Percentiles rank a stretch among this genome's conserved stretches.
Conservation (phyloP, 2,888 invertebrate genomes). For the Tipula vernalis region DNA sequence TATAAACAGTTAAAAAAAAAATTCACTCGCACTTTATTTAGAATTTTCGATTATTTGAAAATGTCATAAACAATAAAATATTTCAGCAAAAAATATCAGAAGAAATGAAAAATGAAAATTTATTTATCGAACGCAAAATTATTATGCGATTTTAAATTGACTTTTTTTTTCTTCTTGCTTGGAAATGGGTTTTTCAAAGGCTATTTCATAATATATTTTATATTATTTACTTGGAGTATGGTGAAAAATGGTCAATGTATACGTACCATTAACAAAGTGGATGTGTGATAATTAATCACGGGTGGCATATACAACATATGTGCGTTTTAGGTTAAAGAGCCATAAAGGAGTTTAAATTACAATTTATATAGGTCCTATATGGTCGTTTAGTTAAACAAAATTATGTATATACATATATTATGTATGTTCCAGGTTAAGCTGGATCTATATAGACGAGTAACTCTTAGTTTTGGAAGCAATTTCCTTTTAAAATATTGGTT, state of each 20-base stretch:
- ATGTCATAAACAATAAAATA: neutral
- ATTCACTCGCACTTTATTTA: neutral
- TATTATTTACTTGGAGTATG: neutral
- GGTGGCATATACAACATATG: neutral
- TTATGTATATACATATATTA: too few relatives aligned
- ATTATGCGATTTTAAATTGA: neutral
- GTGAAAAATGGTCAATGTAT: neutral
- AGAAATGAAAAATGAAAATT: too few relatives aligned
- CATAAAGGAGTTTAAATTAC: neutral
- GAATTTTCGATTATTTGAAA: neutral
- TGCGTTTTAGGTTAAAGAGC: too few relatives aligned
- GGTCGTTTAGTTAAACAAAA: too few relatives aligned
- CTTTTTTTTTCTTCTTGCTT: neutral
- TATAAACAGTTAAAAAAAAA: neutral
- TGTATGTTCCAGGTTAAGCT: too few relatives aligned
- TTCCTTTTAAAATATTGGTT: too few relatives aligned
- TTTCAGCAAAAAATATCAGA: neutral
- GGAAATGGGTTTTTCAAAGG: neutral
- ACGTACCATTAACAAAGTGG: neutral
- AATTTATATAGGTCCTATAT: too few relatives aligned
- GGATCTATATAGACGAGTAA: too few relatives aligned
- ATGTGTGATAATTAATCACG: neutral
- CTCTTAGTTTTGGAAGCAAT: neutral
- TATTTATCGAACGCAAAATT: neutral
- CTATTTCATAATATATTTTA: neutral